These are phyloP conservation scores for Cavia porcellus DNA, from an alignment of 2,113 vertebrate species.

Conservation along the genomic window DNA sequence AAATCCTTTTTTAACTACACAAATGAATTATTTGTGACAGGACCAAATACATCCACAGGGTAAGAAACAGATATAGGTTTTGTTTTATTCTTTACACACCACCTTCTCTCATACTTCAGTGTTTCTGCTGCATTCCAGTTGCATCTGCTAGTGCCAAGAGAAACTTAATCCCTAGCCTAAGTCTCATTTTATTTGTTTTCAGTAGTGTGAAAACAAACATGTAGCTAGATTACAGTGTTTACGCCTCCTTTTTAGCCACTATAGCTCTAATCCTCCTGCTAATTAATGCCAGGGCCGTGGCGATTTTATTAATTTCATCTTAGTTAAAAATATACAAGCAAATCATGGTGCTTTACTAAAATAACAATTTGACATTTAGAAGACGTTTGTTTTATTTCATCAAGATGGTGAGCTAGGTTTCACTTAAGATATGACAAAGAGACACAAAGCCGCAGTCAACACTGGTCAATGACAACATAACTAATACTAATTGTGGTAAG, in stretches of 20 bases:
- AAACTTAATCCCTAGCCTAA: slow-evolving; percentile 75
- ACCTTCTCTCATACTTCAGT: not conserved
- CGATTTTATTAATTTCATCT: slow-evolving; percentile 75
- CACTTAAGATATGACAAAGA: slow-evolving; percentile 32
- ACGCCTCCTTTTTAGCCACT: slow-evolving; percentile 52
- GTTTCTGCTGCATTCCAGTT: slow-evolving; percentile 47
- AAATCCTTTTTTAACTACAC: not conserved
- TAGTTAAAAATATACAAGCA: slow-evolving; percentile 78
- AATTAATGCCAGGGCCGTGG: slow-evolving; percentile 73
- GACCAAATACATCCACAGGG: not conserved
- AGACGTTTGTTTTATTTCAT: not conserved
- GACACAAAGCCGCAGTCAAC: not conserved
- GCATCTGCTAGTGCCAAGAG: slow-evolving; percentile 62
- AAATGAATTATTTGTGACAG: not conserved
- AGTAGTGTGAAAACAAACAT: slow-evolving; percentile 73
- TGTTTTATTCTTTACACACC: not conserved
- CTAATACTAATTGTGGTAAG: slow-evolving; percentile 9
- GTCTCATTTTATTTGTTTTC: slow-evolving; percentile 82
- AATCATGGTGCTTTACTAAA: slow-evolving; percentile 59
- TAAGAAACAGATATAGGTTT: not conserved
- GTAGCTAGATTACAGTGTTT: slow-evolving; percentile 67
- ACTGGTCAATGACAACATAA: not conserved
- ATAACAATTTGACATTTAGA: slow-evolving; percentile 79
- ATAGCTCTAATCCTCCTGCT: slow-evolving; percentile 71
- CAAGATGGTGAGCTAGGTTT: not conserved